Evolutionary conservation across 2,797 vertebrate genomes (phyloP).

Genomic region (Lithobates sylvaticus): DNA sequence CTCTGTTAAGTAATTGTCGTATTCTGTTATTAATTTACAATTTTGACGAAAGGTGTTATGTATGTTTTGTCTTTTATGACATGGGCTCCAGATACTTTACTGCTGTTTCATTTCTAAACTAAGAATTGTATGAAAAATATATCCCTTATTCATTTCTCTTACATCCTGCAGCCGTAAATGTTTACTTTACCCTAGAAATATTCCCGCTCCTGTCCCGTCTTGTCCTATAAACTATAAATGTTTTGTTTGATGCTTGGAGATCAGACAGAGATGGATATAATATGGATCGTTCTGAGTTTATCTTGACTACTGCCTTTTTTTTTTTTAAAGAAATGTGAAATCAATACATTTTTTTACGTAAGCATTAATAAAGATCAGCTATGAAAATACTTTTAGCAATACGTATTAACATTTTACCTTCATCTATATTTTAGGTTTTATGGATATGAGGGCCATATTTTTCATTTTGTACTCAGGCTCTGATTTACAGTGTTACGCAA

Average conservation of each 20-base stretch:
- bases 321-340: not conserved
- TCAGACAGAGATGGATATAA: not conserved
- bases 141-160: conserved; percentile 16
- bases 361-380: not conserved
- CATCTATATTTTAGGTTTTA: not conserved
- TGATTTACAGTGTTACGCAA: too few relatives aligned
- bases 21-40: not conserved
- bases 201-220: conserved; percentile 32
- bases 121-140: conserved; percentile 8
- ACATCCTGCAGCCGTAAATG: conserved; percentile 19
- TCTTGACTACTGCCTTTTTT: not conserved
- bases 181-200: conserved; percentile 27
- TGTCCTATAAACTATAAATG: conserved; percentile 24
- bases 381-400: not conserved
- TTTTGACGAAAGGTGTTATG: not conserved
- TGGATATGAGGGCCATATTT: not conserved
- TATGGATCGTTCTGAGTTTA: not conserved
- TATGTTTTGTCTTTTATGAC: not conserved
- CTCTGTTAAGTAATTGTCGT: not conserved
- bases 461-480: too few relatives aligned
- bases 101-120: conserved; percentile 5
- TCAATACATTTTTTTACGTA: not conserved
- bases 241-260: conserved; percentile 7
- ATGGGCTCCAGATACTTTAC: not conserved
- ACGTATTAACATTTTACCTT: not conserved